Base-by-base conservation (phyloP, 2,113 vertebrate genomes). In the Dinomys branickii region DNA sequence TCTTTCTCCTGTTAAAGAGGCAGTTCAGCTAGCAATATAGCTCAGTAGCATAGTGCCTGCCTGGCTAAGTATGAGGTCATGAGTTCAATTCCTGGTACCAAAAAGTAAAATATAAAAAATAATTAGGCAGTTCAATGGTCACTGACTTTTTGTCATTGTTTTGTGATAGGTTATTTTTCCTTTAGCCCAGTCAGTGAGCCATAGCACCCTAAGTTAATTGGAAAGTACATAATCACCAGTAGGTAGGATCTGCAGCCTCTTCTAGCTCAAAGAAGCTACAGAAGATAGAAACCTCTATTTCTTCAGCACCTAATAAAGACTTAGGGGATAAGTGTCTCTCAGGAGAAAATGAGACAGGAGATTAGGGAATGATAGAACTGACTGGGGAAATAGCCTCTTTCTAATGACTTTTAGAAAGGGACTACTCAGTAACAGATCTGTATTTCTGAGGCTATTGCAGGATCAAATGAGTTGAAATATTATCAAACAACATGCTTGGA, bases 391-490 rank as follows among this genome's bases (percentile, higher is more conserved):
- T 47, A 77, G 41, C 41, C 24, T n/a, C n/a, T n/a, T n/a, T n/a
- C n/a, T n/a, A n/a, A 24, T 77, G 41, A 44, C 73, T 77, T 75
- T 47, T 50, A 77, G 73, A 47, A 47, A 47, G 44, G 13, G 73
- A 47, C 26, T 30, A 16, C 6, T 5, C 13, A 41, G 44, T 77
- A 50, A 77, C 26, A 38, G 16, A 63, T 14, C n/a, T 65, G 54
- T 83, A 85, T 35, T 35, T 82, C 16, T 4, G 12, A 96, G 65
- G 30, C 20, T 85, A 38, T 28, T 84, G 20, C 6, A 82, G 41
- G 82, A 87, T 65, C 84, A 95, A 50, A 28, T 54, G 61, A 85
- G 35, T 35, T 81, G 35, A 97, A 56, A 89, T 58, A 65, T 80
- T 59, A 73, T n/a, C 50, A 58, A 81, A 50, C 6, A 54, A 71